These are phyloP conservation scores for Mobula hypostoma DNA, from an alignment of 2,113 vertebrate species.

Conservation along the genomic window DNA sequence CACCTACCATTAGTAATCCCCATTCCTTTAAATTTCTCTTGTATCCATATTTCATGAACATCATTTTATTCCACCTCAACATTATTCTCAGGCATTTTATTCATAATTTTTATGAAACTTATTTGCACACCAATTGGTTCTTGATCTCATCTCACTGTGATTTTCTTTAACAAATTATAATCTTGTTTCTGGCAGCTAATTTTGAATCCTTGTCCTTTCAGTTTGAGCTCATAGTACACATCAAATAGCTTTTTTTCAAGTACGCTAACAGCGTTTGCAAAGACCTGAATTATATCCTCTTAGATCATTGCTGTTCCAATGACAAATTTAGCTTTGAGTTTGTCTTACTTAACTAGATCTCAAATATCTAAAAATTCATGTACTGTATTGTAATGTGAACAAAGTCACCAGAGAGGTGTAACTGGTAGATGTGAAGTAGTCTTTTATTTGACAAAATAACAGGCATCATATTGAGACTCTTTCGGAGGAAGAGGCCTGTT, in stretches of 20 bases:
- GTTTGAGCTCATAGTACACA: not conserved
- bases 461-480: too few relatives aligned
- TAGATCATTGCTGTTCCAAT: not conserved
- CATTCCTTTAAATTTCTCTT: not conserved
- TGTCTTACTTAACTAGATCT: not conserved
- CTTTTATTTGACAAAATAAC: too few relatives aligned
- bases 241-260: not conserved
- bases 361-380: not conserved
- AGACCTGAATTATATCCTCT: not conserved
- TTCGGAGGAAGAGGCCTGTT: too few relatives aligned
- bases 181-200: not conserved
- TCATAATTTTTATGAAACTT: not conserved
- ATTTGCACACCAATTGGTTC: not conserved
- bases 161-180: not conserved
- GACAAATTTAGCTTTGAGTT: not conserved
- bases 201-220: not conserved
- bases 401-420: too few relatives aligned
- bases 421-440: too few relatives aligned
- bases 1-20: not conserved
- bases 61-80: not conserved
- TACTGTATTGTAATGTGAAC: not conserved
- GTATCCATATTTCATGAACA: not conserved
- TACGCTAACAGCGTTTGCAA: not conserved
- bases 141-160: not conserved
- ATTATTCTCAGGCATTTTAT: not conserved